Percentiles rank a stretch among this genome's conserved stretches.
Conservation (phyloP, 1,140 invertebrate genomes). For the Drosophila athabasca region DNA sequence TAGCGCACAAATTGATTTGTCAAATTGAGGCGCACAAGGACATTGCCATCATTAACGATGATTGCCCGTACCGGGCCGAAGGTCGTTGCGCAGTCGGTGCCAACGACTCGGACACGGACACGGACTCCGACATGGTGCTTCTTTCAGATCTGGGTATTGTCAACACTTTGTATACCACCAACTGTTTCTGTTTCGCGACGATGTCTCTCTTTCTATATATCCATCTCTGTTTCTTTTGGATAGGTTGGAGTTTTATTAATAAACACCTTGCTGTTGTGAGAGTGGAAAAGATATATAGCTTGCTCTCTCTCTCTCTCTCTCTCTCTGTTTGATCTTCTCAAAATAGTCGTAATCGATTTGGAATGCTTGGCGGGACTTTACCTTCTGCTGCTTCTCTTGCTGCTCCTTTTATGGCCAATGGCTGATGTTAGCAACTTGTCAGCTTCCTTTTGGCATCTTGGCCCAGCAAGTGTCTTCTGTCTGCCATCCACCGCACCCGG, state of each 20-base stretch:
- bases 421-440: conserved; percentile 55
- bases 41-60: conserved; percentile 81
- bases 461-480: conserved; percentile 73
- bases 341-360: conserved; percentile 76
- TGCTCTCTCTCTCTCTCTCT: conserved; percentile 27
- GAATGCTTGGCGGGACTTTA: conserved; percentile 71
- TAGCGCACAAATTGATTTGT: conserved; percentile 80
- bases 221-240: conserved; percentile 4
- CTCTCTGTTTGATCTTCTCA: conserved; percentile 55
- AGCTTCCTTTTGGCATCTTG: conserved; percentile 75
- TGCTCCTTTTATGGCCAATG: conserved; percentile 51
- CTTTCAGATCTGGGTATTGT: conserved; percentile 46
- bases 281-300: conserved; percentile 6
- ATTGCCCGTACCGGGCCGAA: conserved; percentile 57
- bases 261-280: conserved; percentile 41
- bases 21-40: conserved; percentile 73
- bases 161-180: conserved; percentile 78
- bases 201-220: conserved; percentile 17
- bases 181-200: conserved; percentile 65
- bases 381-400: conserved; percentile 3
- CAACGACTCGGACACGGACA: conserved; percentile 33
- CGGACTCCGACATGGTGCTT: neutral
- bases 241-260: conserved; percentile 74
- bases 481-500: conserved; percentile 35
- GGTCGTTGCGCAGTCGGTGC: conserved; percentile 71